Base-by-base conservation (phyloP, 2,888 invertebrate species). In the Mesopsocus fuscifrons region DNA sequence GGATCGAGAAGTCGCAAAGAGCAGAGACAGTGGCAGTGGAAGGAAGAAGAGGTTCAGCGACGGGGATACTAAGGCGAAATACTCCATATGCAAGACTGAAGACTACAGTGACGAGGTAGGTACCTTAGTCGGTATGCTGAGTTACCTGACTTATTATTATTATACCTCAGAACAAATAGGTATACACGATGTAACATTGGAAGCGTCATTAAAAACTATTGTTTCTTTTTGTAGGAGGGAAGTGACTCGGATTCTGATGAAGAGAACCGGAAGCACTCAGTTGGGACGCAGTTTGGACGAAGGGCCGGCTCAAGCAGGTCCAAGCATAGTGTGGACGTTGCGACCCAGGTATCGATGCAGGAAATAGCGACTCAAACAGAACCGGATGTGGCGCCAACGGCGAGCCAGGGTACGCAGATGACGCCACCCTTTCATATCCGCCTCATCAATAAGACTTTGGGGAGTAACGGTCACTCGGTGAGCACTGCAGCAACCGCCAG, bases 321-420 rank as follows among this genome's bases (percentile, higher is more conserved):
- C 18, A 38, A 38, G 20, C 17, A 11, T 20, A 38, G 38, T 38
- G 38, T 38, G 5, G 38, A 38, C 18, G 38, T 38, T 9, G 38
- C 20, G 11, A 38, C 38, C n/a, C 38, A 38, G 18, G 21, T 38
- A 6, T 15, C 20, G 18, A 20, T 20, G 6, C 38, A 38, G 11
- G 38, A 38, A 38, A 38, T 38, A 13, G 38, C 38, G 18, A 38
- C 38, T 16, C 38, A 38, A 20, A 38, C 38, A 13, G 26, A 26
- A 9, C 26, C 26, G 26, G 38, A 38, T 20, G 6, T 18, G 3
- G 5, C 17, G 3, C 13, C 13, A 13, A n/a, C 15, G 13, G 20
- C 6, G 11, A 15, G 20, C 18, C 16, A 38, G 5, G 38, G 38
- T 6, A 38, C 38, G 4, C 38, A 38, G 20, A 38, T 38, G 38